Evolutionary conservation across 2,797 vertebrate species (phyloP).

Genomic region (Cryptoblepharus egeriae): DNA sequence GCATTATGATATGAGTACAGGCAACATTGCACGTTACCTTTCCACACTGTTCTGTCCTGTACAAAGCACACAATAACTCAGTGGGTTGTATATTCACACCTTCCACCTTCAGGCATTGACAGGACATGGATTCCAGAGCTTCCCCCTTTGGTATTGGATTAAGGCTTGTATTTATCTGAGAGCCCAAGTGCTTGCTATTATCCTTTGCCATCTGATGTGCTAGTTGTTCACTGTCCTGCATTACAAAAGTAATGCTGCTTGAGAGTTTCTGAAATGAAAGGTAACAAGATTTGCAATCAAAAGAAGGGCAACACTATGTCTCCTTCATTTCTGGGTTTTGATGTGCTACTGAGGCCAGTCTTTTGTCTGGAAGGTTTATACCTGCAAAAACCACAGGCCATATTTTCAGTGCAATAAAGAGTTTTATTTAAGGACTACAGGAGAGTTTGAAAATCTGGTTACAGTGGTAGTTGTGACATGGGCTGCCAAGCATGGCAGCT

Average conservation of each 20-base stretch:
- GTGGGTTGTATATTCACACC: constrained; percentile 25
- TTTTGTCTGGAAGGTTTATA: neutral
- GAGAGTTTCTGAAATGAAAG: constrained; percentile 11
- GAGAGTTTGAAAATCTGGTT: too few species aligned
- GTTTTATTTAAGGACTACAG: neutral
- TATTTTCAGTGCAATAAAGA: neutral
- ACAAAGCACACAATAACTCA: neutral
- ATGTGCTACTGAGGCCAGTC: neutral
- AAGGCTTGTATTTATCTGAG: constrained; percentile 41
- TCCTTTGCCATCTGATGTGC: constrained; percentile 41
- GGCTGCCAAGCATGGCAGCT: neutral
- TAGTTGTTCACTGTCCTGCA: constrained; percentile 32
- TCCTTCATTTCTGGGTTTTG: neutral
- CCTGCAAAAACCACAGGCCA: neutral
- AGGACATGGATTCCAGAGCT: constrained; percentile 36
- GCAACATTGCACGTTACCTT: neutral
- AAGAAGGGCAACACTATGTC: neutral
- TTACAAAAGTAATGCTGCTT: constrained; percentile 6
- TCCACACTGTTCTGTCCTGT: neutral
- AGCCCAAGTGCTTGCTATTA: constrained; percentile 29
- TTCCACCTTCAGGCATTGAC: constrained; percentile 41
- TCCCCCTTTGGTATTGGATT: neutral
- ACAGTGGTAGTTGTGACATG: neutral
- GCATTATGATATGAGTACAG: neutral
- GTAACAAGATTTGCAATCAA: neutral